Evolutionary conservation across 2,888 invertebrate species (phyloP).

Genomic region (Clanis bilineata): DNA sequence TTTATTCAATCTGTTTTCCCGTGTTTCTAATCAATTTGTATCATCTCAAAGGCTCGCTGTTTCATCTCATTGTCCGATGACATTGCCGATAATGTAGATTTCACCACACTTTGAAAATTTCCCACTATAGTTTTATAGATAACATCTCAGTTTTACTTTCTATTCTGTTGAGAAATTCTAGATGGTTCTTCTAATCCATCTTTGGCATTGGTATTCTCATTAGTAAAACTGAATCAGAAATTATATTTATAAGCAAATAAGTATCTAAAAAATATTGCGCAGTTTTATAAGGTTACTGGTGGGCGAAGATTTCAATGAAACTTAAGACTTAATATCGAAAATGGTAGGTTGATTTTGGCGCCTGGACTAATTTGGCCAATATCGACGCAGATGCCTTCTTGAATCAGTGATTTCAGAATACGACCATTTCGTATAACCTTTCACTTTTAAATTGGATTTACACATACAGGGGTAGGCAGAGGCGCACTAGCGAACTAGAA

Average conservation of each 20-base stretch:
- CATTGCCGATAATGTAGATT: neutral
- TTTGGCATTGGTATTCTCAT: neutral
- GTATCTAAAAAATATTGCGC: neutral
- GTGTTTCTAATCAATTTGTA: neutral
- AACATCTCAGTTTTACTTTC: conserved; percentile 5
- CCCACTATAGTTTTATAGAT: conserved; percentile 3
- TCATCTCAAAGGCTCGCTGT: neutral
- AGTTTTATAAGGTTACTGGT: neutral
- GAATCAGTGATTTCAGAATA: neutral
- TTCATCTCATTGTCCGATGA: neutral
- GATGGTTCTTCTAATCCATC: neutral
- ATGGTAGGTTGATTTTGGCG: conserved; percentile 1
- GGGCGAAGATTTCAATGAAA: neutral
- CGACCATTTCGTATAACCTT: neutral
- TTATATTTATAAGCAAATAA: neutral
- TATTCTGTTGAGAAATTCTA: neutral
- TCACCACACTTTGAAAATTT: conserved; percentile 6
- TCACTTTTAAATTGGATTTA: neutral
- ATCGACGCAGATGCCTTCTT: neutral
- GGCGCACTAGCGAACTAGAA: no score
- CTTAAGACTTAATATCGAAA: neutral
- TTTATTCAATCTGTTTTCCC: neutral
- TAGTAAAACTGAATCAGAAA: neutral
- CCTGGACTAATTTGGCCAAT: conserved; percentile 3
- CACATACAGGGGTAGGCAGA: no score